Conservation (phyloP, 2,113 vertebrate genomes). For the Peromyscus polionotus region DNA sequence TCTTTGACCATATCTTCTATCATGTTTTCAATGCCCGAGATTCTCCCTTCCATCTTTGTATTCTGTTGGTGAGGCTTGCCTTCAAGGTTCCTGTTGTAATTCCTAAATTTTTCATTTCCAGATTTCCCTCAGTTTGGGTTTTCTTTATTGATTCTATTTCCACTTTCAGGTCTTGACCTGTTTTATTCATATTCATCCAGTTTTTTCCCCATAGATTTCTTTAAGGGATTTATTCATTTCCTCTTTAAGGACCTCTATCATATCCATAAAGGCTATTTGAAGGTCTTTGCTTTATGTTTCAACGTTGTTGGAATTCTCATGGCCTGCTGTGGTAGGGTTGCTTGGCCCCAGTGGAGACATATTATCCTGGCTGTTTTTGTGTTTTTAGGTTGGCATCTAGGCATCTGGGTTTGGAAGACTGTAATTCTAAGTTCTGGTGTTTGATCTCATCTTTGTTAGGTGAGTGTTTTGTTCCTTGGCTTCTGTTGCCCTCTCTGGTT, state of each 20-base stretch:
- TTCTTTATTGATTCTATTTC: neutral
- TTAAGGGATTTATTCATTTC: neutral
- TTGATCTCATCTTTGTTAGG: neutral
- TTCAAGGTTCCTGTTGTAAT: neutral
- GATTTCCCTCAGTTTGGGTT: neutral
- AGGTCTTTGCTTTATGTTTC: neutral
- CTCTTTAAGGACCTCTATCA: neutral
- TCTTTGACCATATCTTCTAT: neutral
- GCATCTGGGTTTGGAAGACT: neutral
- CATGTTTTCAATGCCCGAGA: neutral
- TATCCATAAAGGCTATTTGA: neutral
- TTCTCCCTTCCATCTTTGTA: neutral
- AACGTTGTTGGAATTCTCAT: neutral
- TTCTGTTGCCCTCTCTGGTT: neutral
- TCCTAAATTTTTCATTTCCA: neutral
- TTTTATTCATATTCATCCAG: neutral
- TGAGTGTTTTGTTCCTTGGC: neutral
- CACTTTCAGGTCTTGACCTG: neutral
- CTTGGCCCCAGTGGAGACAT: neutral
- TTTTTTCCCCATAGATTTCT: neutral
- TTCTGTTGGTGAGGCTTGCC: neutral
- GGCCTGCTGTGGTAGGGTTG: neutral
- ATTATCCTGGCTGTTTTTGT: neutral
- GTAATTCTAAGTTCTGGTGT: neutral
- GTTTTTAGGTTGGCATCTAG: neutral